Evolutionary conservation across 2,888 invertebrate genomes (phyloP).

Genomic region (Beris morrisii): DNA sequence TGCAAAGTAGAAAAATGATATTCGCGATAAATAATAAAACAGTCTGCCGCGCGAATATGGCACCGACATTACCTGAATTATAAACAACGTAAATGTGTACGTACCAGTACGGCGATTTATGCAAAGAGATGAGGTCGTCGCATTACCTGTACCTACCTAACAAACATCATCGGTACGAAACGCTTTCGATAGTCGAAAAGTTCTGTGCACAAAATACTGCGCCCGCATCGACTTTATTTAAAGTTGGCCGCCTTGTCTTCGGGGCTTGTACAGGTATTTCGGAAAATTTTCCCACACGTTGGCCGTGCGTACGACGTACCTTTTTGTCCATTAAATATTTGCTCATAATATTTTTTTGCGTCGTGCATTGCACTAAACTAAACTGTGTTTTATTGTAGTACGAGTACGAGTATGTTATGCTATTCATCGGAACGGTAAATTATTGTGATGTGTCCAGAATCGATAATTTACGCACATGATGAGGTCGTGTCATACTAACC

Average conservation of each 20-base stretch:
- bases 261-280: constrained; percentile 20
- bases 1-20: constrained; percentile 29
- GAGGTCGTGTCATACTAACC: constrained; percentile 9
- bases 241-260: constrained; percentile 13
- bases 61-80: constrained; percentile 26
- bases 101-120: neutral
- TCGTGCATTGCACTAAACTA: constrained; percentile 24
- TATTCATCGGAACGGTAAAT: constrained; percentile 23
- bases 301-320: neutral
- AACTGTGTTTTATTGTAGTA: constrained; percentile 29
- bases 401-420: neutral
- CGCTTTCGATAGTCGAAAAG: constrained; percentile 23
- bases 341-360: constrained; percentile 29
- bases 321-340: constrained; percentile 22
- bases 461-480: constrained; percentile 13
- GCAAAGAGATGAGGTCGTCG: constrained; percentile 12
- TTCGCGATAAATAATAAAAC: constrained; percentile 32
- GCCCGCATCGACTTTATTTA: constrained; percentile 17
- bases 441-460: constrained; percentile 21
- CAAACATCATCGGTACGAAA: neutral
- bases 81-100: constrained; percentile 1
- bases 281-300: constrained; percentile 24
- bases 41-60: constrained; percentile 26
- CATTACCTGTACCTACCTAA: neutral
- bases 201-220: neutral